Conservation (phyloP, 2,113 vertebrate species). For the Meriones unguiculatus region DNA sequence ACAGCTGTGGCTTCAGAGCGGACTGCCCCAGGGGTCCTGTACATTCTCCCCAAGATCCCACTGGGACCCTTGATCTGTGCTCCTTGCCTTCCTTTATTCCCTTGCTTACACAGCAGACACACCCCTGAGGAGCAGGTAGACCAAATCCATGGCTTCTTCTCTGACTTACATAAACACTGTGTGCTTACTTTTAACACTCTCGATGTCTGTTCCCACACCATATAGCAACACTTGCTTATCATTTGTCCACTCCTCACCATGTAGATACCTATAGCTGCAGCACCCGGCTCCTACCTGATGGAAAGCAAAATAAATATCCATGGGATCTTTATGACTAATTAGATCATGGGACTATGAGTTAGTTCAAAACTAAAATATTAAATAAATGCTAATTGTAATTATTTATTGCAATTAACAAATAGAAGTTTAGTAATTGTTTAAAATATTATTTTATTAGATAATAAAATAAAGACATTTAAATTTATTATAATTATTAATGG, state of each 20-base stretch:
- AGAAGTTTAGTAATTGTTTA: no score
- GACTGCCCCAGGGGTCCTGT: neutral
- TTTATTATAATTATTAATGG: no score
- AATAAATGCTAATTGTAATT: neutral
- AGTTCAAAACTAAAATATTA: neutral
- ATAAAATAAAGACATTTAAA: no score
- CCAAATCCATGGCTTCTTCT: neutral
- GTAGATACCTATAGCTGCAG: neutral
- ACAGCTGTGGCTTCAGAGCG: neutral
- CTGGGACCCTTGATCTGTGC: neutral
- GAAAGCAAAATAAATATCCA: neutral
- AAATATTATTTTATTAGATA: no score
- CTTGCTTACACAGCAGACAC: neutral
- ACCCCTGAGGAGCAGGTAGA: neutral
- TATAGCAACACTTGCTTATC: neutral
- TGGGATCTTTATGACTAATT: neutral
- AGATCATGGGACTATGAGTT: neutral
- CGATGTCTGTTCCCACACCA: neutral
- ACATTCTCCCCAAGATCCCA: neutral
- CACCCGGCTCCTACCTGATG: neutral
- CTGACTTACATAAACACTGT: neutral
- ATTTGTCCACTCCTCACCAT: no score
- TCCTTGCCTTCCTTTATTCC: neutral
- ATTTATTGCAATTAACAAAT: neutral
- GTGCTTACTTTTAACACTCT: neutral